Evolutionary conservation across 2,797 vertebrate genomes (phyloP), one percentile per base, ranked within the genome.

Genomic region (Glyptemys insculpta): DNA sequence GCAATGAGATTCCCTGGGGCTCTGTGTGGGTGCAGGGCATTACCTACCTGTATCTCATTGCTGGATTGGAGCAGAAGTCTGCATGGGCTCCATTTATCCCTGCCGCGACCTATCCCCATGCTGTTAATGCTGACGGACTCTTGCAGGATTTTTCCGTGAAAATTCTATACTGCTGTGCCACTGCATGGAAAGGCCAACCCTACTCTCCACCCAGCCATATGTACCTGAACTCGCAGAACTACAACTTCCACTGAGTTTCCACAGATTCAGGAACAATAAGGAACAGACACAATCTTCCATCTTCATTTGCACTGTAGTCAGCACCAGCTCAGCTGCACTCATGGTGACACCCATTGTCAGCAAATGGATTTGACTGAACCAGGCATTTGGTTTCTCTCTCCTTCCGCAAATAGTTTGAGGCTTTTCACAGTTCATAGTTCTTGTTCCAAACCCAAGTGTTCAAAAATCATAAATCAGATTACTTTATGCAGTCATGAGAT

Each of bases 51-150:
- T 53, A 21, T 72, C 83, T 92, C 23, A 18, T 14, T 81, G 81
- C 79, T 81, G 68, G 44, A 2, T 56, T 41, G 44, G 44, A 49
- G 44, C 29, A 34, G 54, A 57, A 15, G 3, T 81, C 95, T 56
- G 68, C 76, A 56, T 1, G 0, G 29, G 47, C 81, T 54, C 2
- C 8, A 4, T 1, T 9, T 50, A 2, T 37, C 50, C 0, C 0
- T 83, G 83, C 52, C 1, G 2, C 41, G 72, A 31, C 29, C 12
- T 44, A 15, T 41, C 41, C 54, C 41, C 4, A 1, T 79, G 84
- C 50, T 0, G 2, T 76, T 27, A 90, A 84, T 3, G 23, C n/a
- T 92, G 83, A 92, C 90, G 85, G 49, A n/a, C 18, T 81, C 34
- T 85, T 56, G 34, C 79, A 86, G 18, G 88, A 92, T 94, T 95